Percentiles rank a stretch among this genome's conserved stretches.
Evolutionary conservation across 2,797 vertebrate genomes (phyloP).

Genomic region (Eulemur mongoz): DNA sequence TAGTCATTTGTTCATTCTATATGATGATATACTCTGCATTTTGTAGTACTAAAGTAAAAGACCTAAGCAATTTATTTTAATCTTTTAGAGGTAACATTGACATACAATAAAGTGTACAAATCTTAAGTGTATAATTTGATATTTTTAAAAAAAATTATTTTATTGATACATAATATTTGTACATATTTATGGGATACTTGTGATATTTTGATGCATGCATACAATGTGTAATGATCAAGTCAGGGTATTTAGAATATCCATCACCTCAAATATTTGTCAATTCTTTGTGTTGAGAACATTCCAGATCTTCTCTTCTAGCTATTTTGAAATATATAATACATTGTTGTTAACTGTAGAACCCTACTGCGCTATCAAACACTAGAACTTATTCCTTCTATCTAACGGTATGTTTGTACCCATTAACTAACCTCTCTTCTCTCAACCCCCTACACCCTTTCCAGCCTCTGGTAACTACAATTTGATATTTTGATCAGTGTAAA

Average conservation of each 20-base stretch:
- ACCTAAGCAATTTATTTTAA: neutral
- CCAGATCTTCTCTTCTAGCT: neutral
- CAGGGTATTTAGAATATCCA: neutral
- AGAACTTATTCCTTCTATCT: neutral
- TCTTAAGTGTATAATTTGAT: neutral
- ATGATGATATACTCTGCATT: slow-evolving; percentile 15
- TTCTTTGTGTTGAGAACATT: neutral
- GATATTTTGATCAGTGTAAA: neutral
- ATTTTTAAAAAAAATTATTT: neutral
- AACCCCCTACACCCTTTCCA: neutral
- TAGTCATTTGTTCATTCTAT: slow-evolving; percentile 7
- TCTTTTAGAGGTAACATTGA: neutral
- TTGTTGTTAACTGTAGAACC: neutral
- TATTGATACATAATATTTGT: neutral
- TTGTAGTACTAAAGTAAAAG: slow-evolving; percentile 4
- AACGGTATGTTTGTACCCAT: neutral
- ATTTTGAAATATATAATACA: neutral
- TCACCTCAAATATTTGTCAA: neutral
- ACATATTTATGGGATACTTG: neutral
- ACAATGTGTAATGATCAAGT: neutral
- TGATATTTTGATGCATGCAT: neutral
- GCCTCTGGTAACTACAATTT: neutral
- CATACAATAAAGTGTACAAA: neutral
- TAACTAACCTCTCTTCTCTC: neutral
- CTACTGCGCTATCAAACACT: neutral